phyloP scores from a whole-genome alignment of 2,797 vertebrate species.

The Monodelphis domestica region DNA sequence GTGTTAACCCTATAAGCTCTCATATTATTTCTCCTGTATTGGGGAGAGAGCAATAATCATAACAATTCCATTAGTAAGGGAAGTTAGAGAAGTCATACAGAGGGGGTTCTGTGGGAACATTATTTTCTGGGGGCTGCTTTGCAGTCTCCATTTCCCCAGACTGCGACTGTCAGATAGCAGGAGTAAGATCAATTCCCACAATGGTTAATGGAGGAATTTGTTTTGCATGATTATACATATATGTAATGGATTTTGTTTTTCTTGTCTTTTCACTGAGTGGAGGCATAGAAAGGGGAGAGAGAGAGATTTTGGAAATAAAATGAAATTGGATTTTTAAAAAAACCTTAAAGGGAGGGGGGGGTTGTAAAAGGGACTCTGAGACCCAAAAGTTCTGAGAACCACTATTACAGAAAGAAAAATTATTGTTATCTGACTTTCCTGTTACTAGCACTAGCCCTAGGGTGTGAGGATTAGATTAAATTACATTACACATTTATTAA shows the following conservation, averaged over 20 bases:
- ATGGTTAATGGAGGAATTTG: neutral
- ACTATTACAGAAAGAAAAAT: neutral
- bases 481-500: neutral
- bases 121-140: too few species aligned
- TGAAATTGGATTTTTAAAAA: neutral
- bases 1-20: too few species aligned
- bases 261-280: neutral
- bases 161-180: too few species aligned
- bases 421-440: neutral
- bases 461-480: neutral
- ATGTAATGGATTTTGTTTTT: neutral
- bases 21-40: too few species aligned
- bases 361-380: neutral
- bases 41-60: too few species aligned
- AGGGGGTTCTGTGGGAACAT: too few species aligned
- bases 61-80: too few species aligned
- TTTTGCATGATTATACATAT: neutral
- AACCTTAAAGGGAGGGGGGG: neutral
- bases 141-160: too few species aligned
- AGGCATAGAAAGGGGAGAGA: neutral
- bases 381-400: neutral
- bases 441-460: neutral
- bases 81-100: too few species aligned
- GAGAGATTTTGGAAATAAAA: neutral
- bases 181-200: too few species aligned